Evolutionary conservation across 1,140 invertebrate species (phyloP).

Genomic region (Wiebesia pumilae): DNA sequence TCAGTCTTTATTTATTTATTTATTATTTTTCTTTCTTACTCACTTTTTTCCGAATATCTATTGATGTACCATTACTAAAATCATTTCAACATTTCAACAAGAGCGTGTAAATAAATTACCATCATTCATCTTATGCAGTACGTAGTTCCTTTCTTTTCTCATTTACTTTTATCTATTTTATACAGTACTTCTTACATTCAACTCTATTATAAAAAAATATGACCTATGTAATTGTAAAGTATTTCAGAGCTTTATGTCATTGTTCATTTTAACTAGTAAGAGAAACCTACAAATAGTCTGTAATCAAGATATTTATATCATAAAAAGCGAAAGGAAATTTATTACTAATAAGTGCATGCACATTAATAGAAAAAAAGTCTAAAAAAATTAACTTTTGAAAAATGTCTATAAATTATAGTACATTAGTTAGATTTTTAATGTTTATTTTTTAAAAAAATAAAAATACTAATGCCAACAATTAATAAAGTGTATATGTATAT

Average conservation of each 20-base stretch:
- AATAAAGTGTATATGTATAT: too few relatives aligned
- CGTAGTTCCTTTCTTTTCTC: not conserved
- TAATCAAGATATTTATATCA: too few relatives aligned
- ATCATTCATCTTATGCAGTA: not conserved
- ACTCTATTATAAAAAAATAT: not conserved
- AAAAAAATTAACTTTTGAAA: too few relatives aligned
- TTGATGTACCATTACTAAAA: not conserved
- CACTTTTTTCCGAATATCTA: not conserved
- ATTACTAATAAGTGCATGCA: too few relatives aligned
- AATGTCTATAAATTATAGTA: too few relatives aligned
- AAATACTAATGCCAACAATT: too few relatives aligned
- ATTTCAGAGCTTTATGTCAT: not conserved
- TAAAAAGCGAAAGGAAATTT: not conserved
- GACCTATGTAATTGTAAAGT: not conserved
- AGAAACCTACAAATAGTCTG: too few relatives aligned
- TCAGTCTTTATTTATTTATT: not conserved
- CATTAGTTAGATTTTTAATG: too few relatives aligned
- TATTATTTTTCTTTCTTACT: not conserved
- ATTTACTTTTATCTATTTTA: not conserved
- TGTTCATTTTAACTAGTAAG: too few relatives aligned
- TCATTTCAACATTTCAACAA: not conserved
- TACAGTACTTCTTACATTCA: not conserved
- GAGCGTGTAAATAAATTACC: conserved; percentile 37
- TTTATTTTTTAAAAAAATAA: too few relatives aligned
- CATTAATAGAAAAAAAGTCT: too few relatives aligned